Percentiles rank a stretch among this genome's conserved stretches.
These are phyloP conservation scores for Cerastis leucographa DNA, from an alignment of 2,888 invertebrate genomes.

Conservation along the genomic window DNA sequence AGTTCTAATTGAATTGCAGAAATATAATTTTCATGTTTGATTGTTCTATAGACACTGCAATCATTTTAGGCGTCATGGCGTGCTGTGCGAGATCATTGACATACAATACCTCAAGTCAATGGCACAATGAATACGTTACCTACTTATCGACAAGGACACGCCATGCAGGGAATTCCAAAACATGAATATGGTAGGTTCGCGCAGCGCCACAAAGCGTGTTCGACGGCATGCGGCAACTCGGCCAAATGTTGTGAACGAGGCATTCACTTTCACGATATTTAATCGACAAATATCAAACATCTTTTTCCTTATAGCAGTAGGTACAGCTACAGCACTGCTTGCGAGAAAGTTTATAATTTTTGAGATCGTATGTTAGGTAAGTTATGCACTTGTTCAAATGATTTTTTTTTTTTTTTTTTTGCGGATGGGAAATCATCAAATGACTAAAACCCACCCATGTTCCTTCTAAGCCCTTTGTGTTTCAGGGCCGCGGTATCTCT, in stretches of 20 bases:
- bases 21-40: constrained; percentile 1
- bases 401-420: no score
- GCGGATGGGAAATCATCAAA: no score
- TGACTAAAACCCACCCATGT: no score
- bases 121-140: constrained; percentile 71
- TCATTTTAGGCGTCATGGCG: constrained; percentile 27
- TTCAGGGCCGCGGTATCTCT: no score
- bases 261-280: constrained; percentile 50
- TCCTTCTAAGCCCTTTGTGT: no score
- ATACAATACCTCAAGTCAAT: constrained; percentile 67
- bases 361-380: not conserved
- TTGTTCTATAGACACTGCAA: constrained; percentile 28
- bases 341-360: constrained; percentile 19
- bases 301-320: constrained; percentile 38
- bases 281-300: constrained; percentile 37
- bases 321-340: not conserved
- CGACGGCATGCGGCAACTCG: constrained; percentile 30
- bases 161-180: constrained; percentile 63
- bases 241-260: constrained; percentile 22
- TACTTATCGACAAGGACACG: constrained; percentile 68
- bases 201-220: not conserved
- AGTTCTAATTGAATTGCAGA: constrained; percentile 13
- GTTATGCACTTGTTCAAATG: not conserved
- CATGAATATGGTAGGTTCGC: constrained; percentile 31
- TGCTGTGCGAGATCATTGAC: constrained; percentile 68